phyloP scores from a whole-genome alignment of 2,888 invertebrate genomes.

The Lumbricus terrestris region DNA sequence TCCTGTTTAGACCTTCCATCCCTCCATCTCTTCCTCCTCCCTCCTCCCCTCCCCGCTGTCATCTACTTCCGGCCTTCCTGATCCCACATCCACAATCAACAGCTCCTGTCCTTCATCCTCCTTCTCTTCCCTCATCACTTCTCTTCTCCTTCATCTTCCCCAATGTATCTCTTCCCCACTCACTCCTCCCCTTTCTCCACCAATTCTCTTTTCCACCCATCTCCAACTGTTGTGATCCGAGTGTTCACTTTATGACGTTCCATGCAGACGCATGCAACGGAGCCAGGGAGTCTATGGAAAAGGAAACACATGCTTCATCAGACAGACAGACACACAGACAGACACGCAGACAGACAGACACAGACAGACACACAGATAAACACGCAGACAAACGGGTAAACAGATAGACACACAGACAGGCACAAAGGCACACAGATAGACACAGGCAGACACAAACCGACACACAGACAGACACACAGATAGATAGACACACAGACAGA shows the following conservation, averaged over 20 bases:
- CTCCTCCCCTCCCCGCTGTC: not conserved
- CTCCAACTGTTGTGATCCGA: not conserved
- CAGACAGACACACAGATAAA: conserved; percentile 29
- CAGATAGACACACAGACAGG: conserved; percentile 22
- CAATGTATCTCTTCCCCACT: not conserved
- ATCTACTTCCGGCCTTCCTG: not conserved
- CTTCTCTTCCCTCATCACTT: not conserved
- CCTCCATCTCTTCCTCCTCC: not conserved
- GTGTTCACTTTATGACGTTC: not conserved
- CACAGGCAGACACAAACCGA: too few relatives aligned
- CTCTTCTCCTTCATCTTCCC: not conserved
- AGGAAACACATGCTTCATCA: not conserved
- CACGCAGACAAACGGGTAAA: conserved; percentile 32
- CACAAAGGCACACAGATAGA: not conserved
- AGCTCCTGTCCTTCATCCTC: not conserved
- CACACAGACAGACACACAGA: not conserved
- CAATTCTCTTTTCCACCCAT: not conserved
- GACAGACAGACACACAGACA: conserved; percentile 28
- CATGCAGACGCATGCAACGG: not conserved
- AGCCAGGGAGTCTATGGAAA: not conserved
- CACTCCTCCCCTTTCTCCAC: not conserved
- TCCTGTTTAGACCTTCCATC: not conserved
- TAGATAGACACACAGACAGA: not conserved
- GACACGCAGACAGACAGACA: conserved; percentile 35
- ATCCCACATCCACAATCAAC: not conserved